Base-by-base conservation (phyloP, 2,113 vertebrate genomes). In the Coracopsis vasa region DNA sequence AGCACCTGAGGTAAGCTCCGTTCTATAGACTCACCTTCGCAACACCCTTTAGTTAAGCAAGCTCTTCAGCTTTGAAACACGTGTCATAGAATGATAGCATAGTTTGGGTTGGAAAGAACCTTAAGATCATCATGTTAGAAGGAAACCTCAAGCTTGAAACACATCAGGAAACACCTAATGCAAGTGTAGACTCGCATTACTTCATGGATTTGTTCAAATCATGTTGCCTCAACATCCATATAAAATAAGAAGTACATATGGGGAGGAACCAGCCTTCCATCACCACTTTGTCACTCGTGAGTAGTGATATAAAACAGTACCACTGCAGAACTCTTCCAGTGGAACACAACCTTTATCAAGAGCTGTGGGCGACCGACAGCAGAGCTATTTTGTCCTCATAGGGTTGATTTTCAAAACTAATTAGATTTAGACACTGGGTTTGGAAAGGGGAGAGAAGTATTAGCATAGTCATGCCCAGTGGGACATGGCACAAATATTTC, bases 361-460 rank as follows among this genome's bases (percentile, higher is more conserved):
- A 91, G 94, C 96, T 96, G 92, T 96, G 96, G 94, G 95, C 66
- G 8, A 61, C n/a, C 1, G 5, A 28, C 10, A 73, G 67, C 50
- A 50, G 61, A 56, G 39, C 58, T 77, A 16, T 27, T 5, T 70
- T 91, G 79, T 84, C 88, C 89, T 80, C 72, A 37, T 70, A 90
- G 88, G 60, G 85, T 89, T 95, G 64, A 95, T 80, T 94, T 93
- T 90, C 60, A 87, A 53, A 97, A 73, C 80, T 91, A 94, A 91
- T 94, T 85, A 79, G 64, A 62, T 94, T 83, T 92, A 92, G 74
- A 79, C 31, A 61, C 44, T 69, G 70, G 78, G 91, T 93, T 94
- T 80, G 78, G 82, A 91, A 80, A 91, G 92, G 81, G 73, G 88
- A 88, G 50, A 84, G 66, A 58, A 82, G 70, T 58, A 75, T 91